phyloP scores from a whole-genome alignment of 2,888 invertebrate species.

The Metellina segmentata region DNA sequence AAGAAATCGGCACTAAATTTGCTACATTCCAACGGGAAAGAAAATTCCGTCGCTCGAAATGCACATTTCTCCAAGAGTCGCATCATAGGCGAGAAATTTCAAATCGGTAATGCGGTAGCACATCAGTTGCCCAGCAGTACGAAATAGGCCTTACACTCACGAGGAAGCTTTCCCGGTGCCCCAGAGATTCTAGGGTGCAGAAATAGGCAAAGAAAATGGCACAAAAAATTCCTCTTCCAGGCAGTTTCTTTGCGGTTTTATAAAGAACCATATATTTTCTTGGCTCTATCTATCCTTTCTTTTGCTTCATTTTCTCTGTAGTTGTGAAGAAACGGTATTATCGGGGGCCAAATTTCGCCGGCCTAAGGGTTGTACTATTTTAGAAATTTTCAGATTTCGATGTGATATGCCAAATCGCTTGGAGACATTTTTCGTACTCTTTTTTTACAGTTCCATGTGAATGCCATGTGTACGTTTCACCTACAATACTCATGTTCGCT shows the following conservation, averaged over 20 bases:
- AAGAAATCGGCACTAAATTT: background rate
- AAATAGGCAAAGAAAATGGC: too few relatives aligned
- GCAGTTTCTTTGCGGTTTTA: slow-evolving; percentile 50
- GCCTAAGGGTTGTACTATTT: too few relatives aligned
- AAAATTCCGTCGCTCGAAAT: background rate
- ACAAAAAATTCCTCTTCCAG: background rate
- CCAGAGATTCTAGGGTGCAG: too few relatives aligned
- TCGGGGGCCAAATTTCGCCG: slow-evolving; percentile 16
- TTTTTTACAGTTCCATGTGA: too few relatives aligned
- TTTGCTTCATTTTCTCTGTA: slow-evolving; percentile 25
- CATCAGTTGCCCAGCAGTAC: background rate
- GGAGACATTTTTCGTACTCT: too few relatives aligned
- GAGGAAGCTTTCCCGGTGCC: too few relatives aligned
- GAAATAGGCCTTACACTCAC: background rate
- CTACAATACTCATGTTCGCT: too few relatives aligned
- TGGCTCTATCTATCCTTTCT: slow-evolving; percentile 37
- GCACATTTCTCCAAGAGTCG: background rate
- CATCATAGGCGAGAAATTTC: background rate
- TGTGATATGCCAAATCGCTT: too few relatives aligned
- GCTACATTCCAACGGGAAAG: background rate
- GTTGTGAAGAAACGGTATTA: slow-evolving; percentile 30
- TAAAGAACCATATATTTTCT: slow-evolving; percentile 39
- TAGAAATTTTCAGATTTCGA: too few relatives aligned
- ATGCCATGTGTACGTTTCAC: too few relatives aligned
- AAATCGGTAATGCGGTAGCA: background rate